phyloP scores from a whole-genome alignment of 1,140 invertebrate species.

The Ephestia elutella region DNA sequence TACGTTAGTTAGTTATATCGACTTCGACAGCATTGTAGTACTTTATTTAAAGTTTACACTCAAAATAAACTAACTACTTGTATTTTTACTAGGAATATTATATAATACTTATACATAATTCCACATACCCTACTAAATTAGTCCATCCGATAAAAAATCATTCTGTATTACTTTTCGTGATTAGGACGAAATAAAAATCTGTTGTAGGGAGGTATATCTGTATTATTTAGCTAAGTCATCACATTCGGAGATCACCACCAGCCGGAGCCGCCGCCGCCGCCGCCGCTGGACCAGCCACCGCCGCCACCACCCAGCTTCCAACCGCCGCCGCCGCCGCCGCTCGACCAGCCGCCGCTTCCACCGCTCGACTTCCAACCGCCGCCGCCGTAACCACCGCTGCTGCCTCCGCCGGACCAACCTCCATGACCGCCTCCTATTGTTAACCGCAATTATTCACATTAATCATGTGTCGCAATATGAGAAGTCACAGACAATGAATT shows the following conservation, averaged over 20 bases:
- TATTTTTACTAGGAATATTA: too few relatives aligned
- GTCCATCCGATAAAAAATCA: too few relatives aligned
- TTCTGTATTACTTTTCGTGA: too few relatives aligned
- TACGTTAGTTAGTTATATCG: too few relatives aligned
- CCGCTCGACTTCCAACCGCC: constrained; percentile 16
- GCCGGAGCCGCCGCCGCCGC: constrained; percentile 34
- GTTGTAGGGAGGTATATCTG: constrained; percentile 32
- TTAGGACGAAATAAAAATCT: constrained; percentile 10
- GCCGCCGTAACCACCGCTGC: constrained; percentile 6
- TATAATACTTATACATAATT: too few relatives aligned
- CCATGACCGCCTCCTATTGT: constrained; percentile 24
- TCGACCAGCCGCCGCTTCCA: constrained; percentile 21
- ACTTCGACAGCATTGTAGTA: too few relatives aligned
- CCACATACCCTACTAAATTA: too few relatives aligned
- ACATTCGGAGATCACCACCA: constrained; percentile 44
- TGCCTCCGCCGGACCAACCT: constrained; percentile 15
- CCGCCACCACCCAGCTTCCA: constrained; percentile 23
- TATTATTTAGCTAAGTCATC: constrained; percentile 31
- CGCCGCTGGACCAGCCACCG: constrained; percentile 22
- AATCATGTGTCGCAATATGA: constrained; percentile 5
- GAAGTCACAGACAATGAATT: constrained; percentile 9
- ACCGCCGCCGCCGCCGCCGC: constrained; percentile 30
- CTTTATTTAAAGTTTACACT: too few relatives aligned
- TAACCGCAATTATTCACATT: not conserved
- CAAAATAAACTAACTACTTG: too few relatives aligned